Conservation (phyloP, 2,888 invertebrate species). For the Dicyrtoma fusca region DNA sequence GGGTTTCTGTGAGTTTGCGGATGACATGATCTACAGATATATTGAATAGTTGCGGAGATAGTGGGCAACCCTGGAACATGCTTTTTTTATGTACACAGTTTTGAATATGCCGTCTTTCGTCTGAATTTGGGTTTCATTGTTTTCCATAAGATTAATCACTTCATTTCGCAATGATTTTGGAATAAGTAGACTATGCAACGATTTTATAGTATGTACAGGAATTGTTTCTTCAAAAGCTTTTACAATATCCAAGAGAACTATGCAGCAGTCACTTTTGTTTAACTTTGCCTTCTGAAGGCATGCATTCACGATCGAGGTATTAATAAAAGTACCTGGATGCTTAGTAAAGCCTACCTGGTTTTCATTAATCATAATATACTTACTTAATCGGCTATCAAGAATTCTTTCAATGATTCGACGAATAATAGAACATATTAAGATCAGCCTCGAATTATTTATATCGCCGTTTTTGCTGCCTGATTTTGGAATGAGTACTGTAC, state of each 20-base stretch:
- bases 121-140: neutral
- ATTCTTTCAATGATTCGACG: constrained; percentile 8
- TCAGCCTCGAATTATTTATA: neutral
- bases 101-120: neutral
- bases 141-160: neutral
- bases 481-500: neutral
- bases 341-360: constrained; percentile 20
- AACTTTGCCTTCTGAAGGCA: neutral
- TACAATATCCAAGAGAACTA: constrained; percentile 2
- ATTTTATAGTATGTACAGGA: neutral
- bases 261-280: neutral
- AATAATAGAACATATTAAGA: neutral
- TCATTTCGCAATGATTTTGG: constrained; percentile 8
- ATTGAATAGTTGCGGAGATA: constrained; percentile 37
- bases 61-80: constrained; percentile 35
- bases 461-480: neutral
- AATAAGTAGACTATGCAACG: neutral
- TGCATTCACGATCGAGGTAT: constrained; percentile 1
- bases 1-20: constrained; percentile 12
- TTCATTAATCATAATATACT: neutral
- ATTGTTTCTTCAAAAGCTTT: neutral
- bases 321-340: constrained; percentile 5
- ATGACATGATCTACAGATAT: constrained; percentile 28
- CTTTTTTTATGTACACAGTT: neutral
- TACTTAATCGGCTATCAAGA: neutral